Base-by-base conservation (phyloP, 2,888 invertebrate genomes). In the Agonopterix arenella region DNA sequence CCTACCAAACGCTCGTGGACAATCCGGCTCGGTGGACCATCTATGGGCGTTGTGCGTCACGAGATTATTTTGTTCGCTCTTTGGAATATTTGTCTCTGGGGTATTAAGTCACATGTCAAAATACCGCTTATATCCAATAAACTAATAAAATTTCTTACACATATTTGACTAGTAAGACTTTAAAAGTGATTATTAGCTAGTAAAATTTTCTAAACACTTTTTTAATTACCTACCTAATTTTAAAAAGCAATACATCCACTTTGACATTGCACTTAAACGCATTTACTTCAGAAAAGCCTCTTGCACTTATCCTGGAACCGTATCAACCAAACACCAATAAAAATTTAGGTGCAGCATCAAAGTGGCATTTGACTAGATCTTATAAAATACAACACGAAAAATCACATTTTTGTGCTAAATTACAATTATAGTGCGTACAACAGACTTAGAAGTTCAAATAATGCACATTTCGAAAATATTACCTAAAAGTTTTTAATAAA, bases 221-320 rank as follows among this genome's bases (percentile, higher is more conserved):
- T 47, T 37, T 40, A 36, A 46, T 46, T 45, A 44, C 11, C n/a
- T 9, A 40, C 41, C 50, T 54, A 54, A 45, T 51, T 40, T 40
- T 9, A 54, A 51, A 56, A 56, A 60, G 56, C 52, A 57, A 58
- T 50, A 36, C 45, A 52, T 49, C n/a, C 44, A 52, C n/a, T 48
- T 8, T n/a, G 10, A 7, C 16, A 11, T 36, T 36, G 11, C 28
- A 38, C 40, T 44, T 47, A 43, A 18, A 46, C 50, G 1, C 28
- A 28, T 5, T 28, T 28, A 5, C 28, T 28, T 28, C 28, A 28
- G 28, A 4, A 28, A 28, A 28, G 1, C 7, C 28, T 28, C 7
- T 28, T 28, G 28, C 28, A 28, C 28, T 5, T 28, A 41, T 41
- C n/a, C 1, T 47, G 42, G 13, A 45, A 5, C 5, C 28, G 28